Evolutionary conservation across 1,140 invertebrate genomes (phyloP), one percentile per base, ranked within the genome.

Genomic region (Cephus cinctus): DNA sequence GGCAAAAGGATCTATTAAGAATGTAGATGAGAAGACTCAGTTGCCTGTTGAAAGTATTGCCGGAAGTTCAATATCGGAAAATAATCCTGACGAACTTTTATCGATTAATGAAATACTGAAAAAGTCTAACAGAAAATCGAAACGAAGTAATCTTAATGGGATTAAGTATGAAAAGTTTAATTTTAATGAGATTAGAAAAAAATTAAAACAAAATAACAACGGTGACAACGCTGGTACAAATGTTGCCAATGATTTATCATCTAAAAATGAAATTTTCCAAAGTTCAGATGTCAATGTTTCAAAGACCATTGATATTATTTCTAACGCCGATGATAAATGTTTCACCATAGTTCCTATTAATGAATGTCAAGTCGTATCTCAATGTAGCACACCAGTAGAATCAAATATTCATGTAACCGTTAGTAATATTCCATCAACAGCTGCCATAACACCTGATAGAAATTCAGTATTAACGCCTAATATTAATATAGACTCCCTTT

Each of bases 401-500:
- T 20, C 25, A 14, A 6, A 16, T 25, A 25, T 34, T 21, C 5
- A 22, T 32, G 30, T 36, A 19, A 32, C 25, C 5, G 23, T 19
- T 23, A 19, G 32, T 21, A n/a, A 35, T 19, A 38, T 12, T 21
- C 22, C 18, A 12, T 23, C 34, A 5, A 8, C 25, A 27, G 6
- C 25, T n/a, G 16, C 34, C 14, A 23, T 38, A 15, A 27, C 18
- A 14, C 30, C 25, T 36, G 41, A 43, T 25, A 18, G 27, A 19
- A 9, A 35, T 9, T 40, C 20, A 22, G 18, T 21, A 19, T 14
- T 15, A 11, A 20, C 18, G 9, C 11, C 18, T 15, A 23, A 21
- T 15, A 18, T 48, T 1, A 45, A 36, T 25, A 18, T 54, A 11
- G 44, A 50, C 21, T 9, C 21, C 12, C 22, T 48, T 14, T 15